phyloP scores from a whole-genome alignment of 2,797 vertebrate species.

The Lithobates pipiens region DNA sequence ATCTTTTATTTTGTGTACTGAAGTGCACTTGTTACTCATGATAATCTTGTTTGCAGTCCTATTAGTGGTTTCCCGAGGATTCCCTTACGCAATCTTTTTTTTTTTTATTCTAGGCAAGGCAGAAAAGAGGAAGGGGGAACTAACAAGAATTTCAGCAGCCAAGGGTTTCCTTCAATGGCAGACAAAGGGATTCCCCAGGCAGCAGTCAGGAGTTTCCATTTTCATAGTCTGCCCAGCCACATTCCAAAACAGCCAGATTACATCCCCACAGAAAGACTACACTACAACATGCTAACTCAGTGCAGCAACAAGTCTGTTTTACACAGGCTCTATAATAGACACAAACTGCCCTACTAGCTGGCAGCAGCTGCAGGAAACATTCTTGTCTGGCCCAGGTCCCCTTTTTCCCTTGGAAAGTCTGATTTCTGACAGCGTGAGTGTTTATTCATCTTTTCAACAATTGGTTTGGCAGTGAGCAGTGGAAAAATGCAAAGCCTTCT shows the following conservation, averaged over 20 bases:
- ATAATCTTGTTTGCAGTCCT: background rate
- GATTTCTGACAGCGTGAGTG: constrained; percentile 47
- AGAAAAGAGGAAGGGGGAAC: constrained; percentile 22
- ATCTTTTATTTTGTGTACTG: background rate
- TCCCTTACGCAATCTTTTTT: constrained; percentile 1
- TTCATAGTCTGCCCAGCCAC: constrained; percentile 77
- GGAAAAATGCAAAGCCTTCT: constrained; percentile 62
- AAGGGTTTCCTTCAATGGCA: constrained; percentile 77
- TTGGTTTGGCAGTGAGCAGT: constrained; percentile 23
- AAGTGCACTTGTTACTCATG: background rate
- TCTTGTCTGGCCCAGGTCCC: constrained; percentile 21
- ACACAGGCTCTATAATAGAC: constrained; percentile 11
- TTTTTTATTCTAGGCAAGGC: constrained; percentile 15
- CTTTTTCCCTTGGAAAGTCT: constrained; percentile 51
- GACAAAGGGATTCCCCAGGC: constrained; percentile 85
- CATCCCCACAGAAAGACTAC: constrained; percentile 53
- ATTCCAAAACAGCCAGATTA: constrained; percentile 80
- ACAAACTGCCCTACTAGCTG: constrained; percentile 11
- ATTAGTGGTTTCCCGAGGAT: constrained; percentile 23
- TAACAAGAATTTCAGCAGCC: constrained; percentile 27
- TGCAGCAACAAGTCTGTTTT: constrained; percentile 14
- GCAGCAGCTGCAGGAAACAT: constrained; percentile 41
- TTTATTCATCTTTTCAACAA: constrained; percentile 50
- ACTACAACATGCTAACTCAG: constrained; percentile 63
- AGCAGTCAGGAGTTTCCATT: constrained; percentile 75